These are phyloP conservation scores for Paguma larvata DNA, from an alignment of 2,797 vertebrate genomes.

Conservation along the genomic window DNA sequence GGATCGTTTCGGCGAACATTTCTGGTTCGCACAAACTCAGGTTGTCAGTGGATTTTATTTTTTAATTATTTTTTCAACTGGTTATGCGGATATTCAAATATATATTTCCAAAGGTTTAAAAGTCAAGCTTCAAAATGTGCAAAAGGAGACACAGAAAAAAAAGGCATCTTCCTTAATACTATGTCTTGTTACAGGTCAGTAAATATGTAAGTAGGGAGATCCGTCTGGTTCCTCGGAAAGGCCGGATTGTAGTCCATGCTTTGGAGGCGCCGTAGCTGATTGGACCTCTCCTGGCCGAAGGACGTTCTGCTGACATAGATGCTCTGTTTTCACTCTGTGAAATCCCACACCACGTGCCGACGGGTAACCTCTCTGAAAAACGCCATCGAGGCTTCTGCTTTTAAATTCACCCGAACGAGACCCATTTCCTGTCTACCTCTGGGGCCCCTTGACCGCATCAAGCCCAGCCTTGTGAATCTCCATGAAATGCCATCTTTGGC, in stretches of 20 bases:
- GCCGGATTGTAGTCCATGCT: neutral
- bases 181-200: neutral
- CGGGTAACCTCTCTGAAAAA: neutral
- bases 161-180: neutral
- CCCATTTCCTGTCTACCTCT: neutral
- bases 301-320: neutral
- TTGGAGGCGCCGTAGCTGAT: neutral
- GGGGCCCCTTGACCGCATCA: too few relatives aligned
- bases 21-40: neutral
- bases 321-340: too few relatives aligned
- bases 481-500: neutral
- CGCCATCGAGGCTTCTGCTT: neutral
- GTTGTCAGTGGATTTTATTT: neutral
- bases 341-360: accelerated
- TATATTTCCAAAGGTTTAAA: neutral
- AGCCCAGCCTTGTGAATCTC: accelerated
- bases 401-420: neutral
- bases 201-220: neutral
- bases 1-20: neutral
- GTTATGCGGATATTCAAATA: neutral
- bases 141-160: neutral
- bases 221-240: neutral
- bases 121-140: neutral
- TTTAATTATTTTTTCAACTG: neutral
- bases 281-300: neutral